These are phyloP conservation scores for Pachyuromys duprasi DNA, from an alignment of 2,797 vertebrate species.

Conservation along the genomic window DNA sequence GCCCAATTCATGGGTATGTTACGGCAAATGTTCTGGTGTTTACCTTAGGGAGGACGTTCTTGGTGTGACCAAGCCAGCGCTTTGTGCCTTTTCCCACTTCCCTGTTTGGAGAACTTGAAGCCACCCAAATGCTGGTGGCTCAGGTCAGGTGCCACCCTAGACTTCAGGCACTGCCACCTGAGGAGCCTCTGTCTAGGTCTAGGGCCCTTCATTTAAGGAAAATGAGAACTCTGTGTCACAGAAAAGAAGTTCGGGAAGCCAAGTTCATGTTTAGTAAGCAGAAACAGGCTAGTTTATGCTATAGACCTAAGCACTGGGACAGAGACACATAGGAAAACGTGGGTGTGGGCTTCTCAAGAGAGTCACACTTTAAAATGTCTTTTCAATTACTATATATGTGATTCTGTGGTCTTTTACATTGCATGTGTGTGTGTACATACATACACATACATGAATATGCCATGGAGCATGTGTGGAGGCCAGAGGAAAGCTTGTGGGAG, in stretches of 20 bases:
- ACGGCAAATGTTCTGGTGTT: slow-evolving; percentile 80
- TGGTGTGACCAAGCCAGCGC: neutral
- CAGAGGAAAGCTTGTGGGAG: neutral
- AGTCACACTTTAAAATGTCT: neutral
- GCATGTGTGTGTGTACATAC: neutral
- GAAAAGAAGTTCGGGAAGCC: neutral
- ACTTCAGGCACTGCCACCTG: neutral
- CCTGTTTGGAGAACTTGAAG: neutral
- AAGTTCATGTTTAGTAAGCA: neutral
- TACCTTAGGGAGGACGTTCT: slow-evolving; percentile 79
- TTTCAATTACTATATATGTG: neutral
- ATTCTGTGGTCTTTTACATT: neutral
- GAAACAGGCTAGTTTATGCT: neutral
- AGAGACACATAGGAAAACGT: neutral
- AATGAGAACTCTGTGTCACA: no score
- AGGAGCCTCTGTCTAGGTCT: no score
- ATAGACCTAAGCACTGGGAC: neutral
- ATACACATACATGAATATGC: neutral
- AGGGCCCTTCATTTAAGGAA: neutral
- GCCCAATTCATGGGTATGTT: slow-evolving; percentile 74
- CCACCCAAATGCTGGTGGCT: neutral
- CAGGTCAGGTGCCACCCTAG: neutral
- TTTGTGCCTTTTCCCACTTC: slow-evolving; percentile 48
- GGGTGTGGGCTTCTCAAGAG: neutral
- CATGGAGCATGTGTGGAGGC: neutral